Evolutionary conservation across 2,797 vertebrate species (phyloP).

Genomic region (Pantherophis alleghaniensis): DNA sequence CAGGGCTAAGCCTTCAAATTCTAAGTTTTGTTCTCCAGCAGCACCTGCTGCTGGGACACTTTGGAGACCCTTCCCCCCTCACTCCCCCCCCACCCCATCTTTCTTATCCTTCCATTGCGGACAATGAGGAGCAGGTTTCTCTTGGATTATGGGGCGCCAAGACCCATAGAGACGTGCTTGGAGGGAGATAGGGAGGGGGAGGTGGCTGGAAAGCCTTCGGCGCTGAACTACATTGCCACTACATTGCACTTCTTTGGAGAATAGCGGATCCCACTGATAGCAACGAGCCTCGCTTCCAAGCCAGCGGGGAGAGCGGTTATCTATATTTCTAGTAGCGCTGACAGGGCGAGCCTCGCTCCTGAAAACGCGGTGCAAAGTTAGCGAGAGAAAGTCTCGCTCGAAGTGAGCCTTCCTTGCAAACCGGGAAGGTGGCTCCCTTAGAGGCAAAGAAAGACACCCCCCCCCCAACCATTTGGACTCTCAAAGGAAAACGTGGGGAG

Average conservation of each 20-base stretch:
- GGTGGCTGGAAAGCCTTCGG: no score
- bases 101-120: background rate
- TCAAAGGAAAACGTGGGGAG: background rate
- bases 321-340: background rate
- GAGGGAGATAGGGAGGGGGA: background rate
- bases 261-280: background rate
- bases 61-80: background rate
- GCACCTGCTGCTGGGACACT: background rate
- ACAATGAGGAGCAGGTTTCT: background rate
- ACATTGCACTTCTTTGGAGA: background rate
- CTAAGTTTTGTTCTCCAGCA: background rate
- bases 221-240: background rate
- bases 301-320: no score
- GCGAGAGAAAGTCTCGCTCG: background rate
- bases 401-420: background rate
- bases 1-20: conserved; percentile 10
- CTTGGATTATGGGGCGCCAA: background rate
- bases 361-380: no score
- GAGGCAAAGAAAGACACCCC: background rate
- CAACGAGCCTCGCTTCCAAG: background rate
- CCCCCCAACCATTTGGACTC: background rate
- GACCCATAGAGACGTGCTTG: background rate
- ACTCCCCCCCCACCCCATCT: background rate
- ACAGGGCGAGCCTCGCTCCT: no score
- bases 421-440: background rate